Base-by-base conservation (phyloP, 2,797 vertebrate genomes). In the Xenops minutus region DNA sequence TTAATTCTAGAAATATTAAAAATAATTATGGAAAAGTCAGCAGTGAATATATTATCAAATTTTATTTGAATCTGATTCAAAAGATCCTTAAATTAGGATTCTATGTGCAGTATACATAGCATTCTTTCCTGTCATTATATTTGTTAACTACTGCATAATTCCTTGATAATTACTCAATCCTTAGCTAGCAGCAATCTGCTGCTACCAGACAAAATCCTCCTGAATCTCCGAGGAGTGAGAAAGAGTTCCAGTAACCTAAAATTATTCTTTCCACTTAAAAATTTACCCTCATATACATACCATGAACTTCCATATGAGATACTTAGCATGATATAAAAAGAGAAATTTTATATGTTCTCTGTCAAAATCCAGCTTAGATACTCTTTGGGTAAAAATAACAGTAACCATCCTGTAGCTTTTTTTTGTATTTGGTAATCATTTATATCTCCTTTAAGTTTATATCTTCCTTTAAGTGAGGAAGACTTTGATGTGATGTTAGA, bases 71-170 rank as follows among this genome's bases (percentile, higher is more conserved):
- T 74, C 48, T 55, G 79, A 61, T 39, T 94, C 74, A 77, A 91
- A 92, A 91, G 48, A 76, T 76, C 30, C 63, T 93, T 92, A 90
- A 88, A 90, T 92, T 92, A 82, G 59, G 95, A 94, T 86, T 92
- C 52, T 81, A 43, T 78, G 62, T 85, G 73, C n/a, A 93, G 44
- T 55, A 88, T 29, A 92, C 10, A 39, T 61, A 90, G 67, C 1
- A 0, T 73, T 78, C 69, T 93, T 68, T 93, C 69, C 59, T 88
- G 44, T 78, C 59, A 88, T 87, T 93, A 67, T 79, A 78, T 96
- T 95, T 71, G 66, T 48, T 71, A 93, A 64, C 73, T 87, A 76
- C 72, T 79, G 83, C 76, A 79, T 93, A 95, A 96, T 90, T 96
- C 83, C 76, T 90, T 73, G 66, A 71, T 93, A 94, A 96, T 90